phyloP scores from a whole-genome alignment of 1,140 invertebrate species.

The Trissolcus basalis region DNA sequence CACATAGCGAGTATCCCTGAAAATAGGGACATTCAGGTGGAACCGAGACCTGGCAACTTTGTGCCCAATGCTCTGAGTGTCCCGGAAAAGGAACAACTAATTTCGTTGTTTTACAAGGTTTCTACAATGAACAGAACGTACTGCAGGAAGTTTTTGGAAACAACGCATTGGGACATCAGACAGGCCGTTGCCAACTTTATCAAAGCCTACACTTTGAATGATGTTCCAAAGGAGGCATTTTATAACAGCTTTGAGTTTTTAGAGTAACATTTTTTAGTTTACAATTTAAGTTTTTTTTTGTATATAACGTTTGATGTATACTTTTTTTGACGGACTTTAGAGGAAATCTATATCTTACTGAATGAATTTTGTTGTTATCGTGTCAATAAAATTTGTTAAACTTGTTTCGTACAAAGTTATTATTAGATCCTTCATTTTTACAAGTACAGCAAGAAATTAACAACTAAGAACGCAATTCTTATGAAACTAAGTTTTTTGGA shows the following conservation, averaged over 20 bases:
- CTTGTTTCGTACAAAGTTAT: no score
- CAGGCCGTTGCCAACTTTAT: slow-evolving; percentile 68
- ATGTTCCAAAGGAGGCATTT: slow-evolving; percentile 69
- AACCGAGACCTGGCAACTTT: slow-evolving; percentile 60
- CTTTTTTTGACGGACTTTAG: no score
- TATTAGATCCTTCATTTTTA: no score
- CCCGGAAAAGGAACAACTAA: slow-evolving; percentile 68
- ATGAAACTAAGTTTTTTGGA: no score
- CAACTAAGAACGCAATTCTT: no score
- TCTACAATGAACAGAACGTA: slow-evolving; percentile 68
- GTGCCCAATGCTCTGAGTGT: slow-evolving; percentile 65
- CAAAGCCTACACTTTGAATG: slow-evolving; percentile 68
- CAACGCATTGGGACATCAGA: slow-evolving; percentile 69
- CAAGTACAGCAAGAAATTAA: no score
- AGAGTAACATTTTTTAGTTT: background rate
- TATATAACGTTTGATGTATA: no score
- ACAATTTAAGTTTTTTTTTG: no score
- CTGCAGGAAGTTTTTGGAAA: slow-evolving; percentile 65
- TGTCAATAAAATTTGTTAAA: no score
- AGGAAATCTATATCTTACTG: no score
- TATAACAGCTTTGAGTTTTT: slow-evolving; percentile 23
- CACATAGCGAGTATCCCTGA: slow-evolving; percentile 65
- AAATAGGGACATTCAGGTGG: slow-evolving; percentile 34
- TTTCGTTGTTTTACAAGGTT: slow-evolving; percentile 67
- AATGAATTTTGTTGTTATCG: no score